Evolutionary conservation across 2,113 vertebrate species (phyloP), one percentile per base, ranked within the genome.

Genomic region (Capreolus pygargus): DNA sequence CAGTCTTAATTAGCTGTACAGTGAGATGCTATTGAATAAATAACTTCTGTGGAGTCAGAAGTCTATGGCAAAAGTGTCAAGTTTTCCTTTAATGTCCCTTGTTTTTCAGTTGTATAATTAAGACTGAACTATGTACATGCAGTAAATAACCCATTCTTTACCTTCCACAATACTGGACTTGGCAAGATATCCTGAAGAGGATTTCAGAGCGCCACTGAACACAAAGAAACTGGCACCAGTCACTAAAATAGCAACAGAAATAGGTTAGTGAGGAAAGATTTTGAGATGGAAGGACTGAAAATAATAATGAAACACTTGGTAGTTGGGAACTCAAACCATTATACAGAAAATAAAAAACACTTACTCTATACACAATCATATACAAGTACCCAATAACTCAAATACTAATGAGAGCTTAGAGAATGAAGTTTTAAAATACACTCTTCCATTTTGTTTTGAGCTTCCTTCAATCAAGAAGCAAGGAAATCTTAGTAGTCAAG

Each of bases 161-260:
- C 99, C 99, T 99, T 99, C 99, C 36, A 99, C 99, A 45, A 99
- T 99, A 98, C 99, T 99, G 98, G 99, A 99, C 98, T 99, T 99
- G 98, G 99, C 99, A 96, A 99, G 99, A 98, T 99, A 99, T 93
- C 99, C 99, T 6, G 99, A 99, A 83, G 99, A 99, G 81, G 99
- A 98, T 98, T 99, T 99, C 98, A 99, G 98, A 98, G 99, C 99
- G 13, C 99, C 99, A 60, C 99, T 99, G 99, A 99, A 99, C 98
- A 99, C 99, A 98, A 99, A 99, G 98, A 99, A 99, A 98, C 99
- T 99, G 98, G 99, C 99, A 96, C 99, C 99, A 67, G 99, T 99
- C 95, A 99, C 99, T 99, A 98, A 86, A 99, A 99, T 33, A 88
- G 78, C 91, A 98, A 94, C 0, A 97, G 12, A 94, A 97, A 92